A percentile compares a stretch with the other conserved stretches of the same genome.
Evolutionary conservation across 2,113 vertebrate genomes (phyloP).

Genomic region (Ginglymostoma cirratum): DNA sequence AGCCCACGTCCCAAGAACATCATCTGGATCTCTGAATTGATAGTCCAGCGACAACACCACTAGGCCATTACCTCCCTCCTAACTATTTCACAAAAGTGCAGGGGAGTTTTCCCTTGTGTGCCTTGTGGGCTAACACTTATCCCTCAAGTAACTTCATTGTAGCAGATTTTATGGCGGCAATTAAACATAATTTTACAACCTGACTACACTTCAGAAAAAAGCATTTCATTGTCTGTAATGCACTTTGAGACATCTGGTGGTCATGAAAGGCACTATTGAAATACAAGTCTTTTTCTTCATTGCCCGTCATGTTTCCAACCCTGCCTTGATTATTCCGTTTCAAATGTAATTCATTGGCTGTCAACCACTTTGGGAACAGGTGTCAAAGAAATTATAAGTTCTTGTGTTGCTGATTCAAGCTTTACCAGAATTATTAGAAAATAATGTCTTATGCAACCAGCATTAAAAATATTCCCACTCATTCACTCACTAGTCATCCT

Average conservation of each 20-base stretch:
- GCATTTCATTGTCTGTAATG: neutral
- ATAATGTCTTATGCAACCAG: neutral
- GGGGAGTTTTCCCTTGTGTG: neutral
- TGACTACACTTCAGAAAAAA: too few species aligned
- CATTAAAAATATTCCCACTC: neutral
- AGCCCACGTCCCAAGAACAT: too few species aligned
- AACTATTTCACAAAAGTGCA: neutral
- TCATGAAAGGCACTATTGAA: neutral
- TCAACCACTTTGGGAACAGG: neutral
- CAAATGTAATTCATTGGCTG: neutral
- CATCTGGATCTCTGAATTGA: too few species aligned
- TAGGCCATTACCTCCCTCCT: too few species aligned
- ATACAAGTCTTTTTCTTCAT: neutral
- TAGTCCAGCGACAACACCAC: too few species aligned
- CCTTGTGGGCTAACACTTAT: too few species aligned
- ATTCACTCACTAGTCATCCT: neutral
- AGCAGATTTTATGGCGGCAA: neutral
- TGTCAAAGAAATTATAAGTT: neutral
- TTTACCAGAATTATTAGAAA: neutral
- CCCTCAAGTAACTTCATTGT: neutral
- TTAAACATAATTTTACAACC: too few species aligned
- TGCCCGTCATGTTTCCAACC: neutral
- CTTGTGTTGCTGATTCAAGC: neutral
- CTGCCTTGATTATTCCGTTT: neutral
- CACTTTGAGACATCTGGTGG: neutral